Base-by-base conservation (phyloP, 2,888 invertebrate species). In the Acronicta alni region DNA sequence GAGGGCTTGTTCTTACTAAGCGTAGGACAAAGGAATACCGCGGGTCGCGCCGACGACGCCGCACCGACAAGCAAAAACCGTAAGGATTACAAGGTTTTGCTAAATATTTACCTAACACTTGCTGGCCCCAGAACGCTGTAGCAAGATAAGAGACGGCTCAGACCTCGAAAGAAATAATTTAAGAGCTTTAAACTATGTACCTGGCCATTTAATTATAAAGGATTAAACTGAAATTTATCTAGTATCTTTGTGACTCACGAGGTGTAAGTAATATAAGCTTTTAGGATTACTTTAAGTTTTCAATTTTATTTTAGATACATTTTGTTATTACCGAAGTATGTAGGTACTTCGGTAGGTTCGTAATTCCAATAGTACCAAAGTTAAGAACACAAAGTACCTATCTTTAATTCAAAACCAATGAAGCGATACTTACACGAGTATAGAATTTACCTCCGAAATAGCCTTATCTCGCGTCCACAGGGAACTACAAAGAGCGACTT, bases 41-140 rank as follows among this genome's bases (percentile, higher is more conserved):
- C 62, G 71, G 67, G 64, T 51, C 69, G 55, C 54, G 44, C 51
- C 46, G 49, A 32, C 66, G 45, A 53, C 68, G 51, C 57, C 61
- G 65, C 57, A 65, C 63, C 71, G 73, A 66, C 61, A 63, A 67
- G 87, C 86, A 90, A 89, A 89, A 90, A 89, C 87, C 84, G 75
- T 69, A 74, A 81, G 89, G 89, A 90, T 90, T 90, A 91, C 83
- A 83, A 75, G 81, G 84, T 85, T 83, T 83, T 81, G 84, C 83
- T 86, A 90, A 91, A 92, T 89, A 91, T 91, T 90, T 89, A 87
- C 86, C 83, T 82, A 85, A 86, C 86, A 88, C 86, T 89, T 84
- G 81, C 79, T 79, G 58, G 49, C 56, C 68, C 62, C 77, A 73
- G 74, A 80, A 76, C 75, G 76, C 63, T 70, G 51, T 44, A 70